These are phyloP conservation scores for Ooceraea biroi DNA, from an alignment of 1,140 invertebrate genomes.

Conservation along the genomic window DNA sequence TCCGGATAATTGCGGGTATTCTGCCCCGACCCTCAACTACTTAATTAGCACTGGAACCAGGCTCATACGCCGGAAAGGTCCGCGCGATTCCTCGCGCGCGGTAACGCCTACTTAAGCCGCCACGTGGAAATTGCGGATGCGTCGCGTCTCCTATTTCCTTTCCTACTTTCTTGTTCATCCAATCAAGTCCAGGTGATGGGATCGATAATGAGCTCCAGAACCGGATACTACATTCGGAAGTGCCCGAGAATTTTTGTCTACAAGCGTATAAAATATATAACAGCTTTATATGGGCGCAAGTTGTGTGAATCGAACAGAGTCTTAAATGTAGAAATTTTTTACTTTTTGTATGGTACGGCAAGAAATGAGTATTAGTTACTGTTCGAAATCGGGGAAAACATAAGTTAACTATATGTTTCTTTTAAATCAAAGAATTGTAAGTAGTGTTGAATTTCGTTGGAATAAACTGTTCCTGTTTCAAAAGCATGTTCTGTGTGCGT, in stretches of 20 bases:
- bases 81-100: slow-evolving; percentile 22
- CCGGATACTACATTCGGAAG: not conserved
- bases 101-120: slow-evolving; percentile 28
- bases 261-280: not conserved
- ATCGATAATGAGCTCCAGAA: slow-evolving; percentile 3
- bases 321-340: too few species aligned
- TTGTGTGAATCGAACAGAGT: too few species aligned
- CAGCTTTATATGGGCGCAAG: too few species aligned
- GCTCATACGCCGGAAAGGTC: slow-evolving; percentile 21
- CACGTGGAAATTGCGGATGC: slow-evolving; percentile 1
- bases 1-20: slow-evolving; percentile 62
- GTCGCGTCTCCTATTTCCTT: slow-evolving; percentile 16
- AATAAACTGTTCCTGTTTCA: too few species aligned
- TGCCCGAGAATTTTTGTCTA: not conserved
- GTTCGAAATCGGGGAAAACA: too few species aligned
- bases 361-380: too few species aligned
- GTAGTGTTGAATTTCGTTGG: too few species aligned
- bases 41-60: slow-evolving; percentile 68
- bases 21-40: slow-evolving; percentile 67
- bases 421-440: too few species aligned
- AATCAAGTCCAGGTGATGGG: not conserved
- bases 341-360: too few species aligned
- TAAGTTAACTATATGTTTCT: too few species aligned
- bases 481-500: too few species aligned
- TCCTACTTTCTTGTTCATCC: not conserved